phyloP scores from a whole-genome alignment of 2,113 vertebrate species.

The Lanius collurio region DNA sequence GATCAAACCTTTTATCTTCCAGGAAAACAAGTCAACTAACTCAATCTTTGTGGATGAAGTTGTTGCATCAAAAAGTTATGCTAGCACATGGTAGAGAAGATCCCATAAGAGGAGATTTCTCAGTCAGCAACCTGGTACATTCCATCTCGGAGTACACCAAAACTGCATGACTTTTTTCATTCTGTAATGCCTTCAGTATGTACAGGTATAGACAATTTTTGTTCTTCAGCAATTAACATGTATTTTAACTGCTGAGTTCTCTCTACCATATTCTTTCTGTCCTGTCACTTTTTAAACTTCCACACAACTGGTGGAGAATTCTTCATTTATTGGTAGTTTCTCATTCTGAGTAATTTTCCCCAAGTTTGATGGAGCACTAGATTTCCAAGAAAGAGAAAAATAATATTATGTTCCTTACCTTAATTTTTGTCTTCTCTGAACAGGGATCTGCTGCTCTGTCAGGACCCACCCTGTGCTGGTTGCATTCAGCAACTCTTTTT shows the following conservation, averaged over 20 bases:
- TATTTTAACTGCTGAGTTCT: neutral
- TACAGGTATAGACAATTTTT: neutral
- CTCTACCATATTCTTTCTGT: neutral
- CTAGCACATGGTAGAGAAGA: neutral
- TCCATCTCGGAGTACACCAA: neutral
- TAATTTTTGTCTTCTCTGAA: conserved; percentile 72
- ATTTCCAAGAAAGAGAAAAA: conserved; percentile 72
- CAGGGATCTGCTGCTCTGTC: conserved; percentile 64
- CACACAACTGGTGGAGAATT: neutral
- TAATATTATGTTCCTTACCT: conserved; percentile 65
- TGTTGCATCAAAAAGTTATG: neutral
- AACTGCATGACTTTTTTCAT: neutral
- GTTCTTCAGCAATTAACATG: neutral
- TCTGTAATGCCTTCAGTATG: neutral
- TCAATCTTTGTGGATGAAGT: neutral
- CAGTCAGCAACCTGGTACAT: neutral
- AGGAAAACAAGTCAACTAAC: neutral
- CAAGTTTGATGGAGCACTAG: conserved; percentile 69
- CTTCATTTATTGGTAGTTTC: neutral
- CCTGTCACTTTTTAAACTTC: neutral
- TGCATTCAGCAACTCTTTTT: conserved; percentile 72
- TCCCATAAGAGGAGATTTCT: neutral
- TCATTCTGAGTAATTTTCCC: neutral
- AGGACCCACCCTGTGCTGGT: conserved; percentile 69
- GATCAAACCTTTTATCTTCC: neutral